A percentile compares a stretch with the other conserved stretches of the same genome.
Conservation (phyloP, 1,140 invertebrate species). For the Ericerus pela region DNA sequence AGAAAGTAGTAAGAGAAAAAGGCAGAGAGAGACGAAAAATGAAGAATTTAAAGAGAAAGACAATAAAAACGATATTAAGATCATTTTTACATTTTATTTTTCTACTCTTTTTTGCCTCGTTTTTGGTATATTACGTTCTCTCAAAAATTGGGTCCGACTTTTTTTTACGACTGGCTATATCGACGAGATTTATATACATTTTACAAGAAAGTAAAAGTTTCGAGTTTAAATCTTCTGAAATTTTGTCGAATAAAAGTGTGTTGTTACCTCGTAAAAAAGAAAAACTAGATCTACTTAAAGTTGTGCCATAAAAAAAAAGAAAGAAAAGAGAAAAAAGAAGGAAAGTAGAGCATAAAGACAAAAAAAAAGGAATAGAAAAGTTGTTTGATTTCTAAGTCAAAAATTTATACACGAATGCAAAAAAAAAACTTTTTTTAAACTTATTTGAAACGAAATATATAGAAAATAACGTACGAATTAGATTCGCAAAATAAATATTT, state of each 20-base stretch:
- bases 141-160: not conserved
- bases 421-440: too few species aligned
- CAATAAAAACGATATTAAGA: constrained; percentile 11
- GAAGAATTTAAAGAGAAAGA: constrained; percentile 4
- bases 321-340: not conserved
- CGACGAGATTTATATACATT: constrained; percentile 3
- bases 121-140: not conserved
- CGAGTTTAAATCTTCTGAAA: constrained; percentile 5
- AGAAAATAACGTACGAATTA: too few species aligned
- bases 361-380: constrained; percentile 3
- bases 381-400: constrained; percentile 9
- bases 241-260: constrained; percentile 12
- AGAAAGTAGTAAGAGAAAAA: not conserved
- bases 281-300: constrained; percentile 11
- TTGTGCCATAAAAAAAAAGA: constrained; percentile 6
- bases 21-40: not conserved
- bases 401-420: too few species aligned
- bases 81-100: not conserved
- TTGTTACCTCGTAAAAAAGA: constrained; percentile 7
- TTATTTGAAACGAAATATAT: too few species aligned
- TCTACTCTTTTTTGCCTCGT: not conserved
- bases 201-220: constrained; percentile 7
- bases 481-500: too few species aligned
- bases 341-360: constrained; percentile 1
- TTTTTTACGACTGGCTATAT: constrained; percentile 8